Percentiles rank a stretch among this genome's conserved stretches.
These are phyloP conservation scores for Peromyscus polionotus DNA, from an alignment of 2,113 vertebrate species.

Conservation along the genomic window DNA sequence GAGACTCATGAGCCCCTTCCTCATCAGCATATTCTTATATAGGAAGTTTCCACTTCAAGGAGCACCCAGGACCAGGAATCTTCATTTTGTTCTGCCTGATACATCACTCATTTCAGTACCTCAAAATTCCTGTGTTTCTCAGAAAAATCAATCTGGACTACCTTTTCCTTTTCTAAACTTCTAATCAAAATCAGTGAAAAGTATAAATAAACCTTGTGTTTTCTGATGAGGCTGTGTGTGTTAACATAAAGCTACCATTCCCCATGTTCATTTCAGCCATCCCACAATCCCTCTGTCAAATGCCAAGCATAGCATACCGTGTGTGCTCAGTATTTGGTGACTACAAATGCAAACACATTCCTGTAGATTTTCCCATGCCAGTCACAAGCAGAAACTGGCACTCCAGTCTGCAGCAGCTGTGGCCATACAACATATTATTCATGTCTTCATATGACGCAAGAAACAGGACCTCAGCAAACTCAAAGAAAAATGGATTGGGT, in stretches of 20 bases:
- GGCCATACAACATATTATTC: neutral
- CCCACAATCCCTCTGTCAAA: neutral
- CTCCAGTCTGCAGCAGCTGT: neutral
- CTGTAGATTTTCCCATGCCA: slow-evolving; percentile 5
- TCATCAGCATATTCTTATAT: neutral
- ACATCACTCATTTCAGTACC: neutral
- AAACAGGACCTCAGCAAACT: slow-evolving; percentile 23
- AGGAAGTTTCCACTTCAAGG: neutral
- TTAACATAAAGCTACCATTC: neutral
- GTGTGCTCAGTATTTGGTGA: neutral
- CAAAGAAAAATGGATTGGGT: neutral
- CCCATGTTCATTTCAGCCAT: neutral
- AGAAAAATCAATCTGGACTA: neutral
- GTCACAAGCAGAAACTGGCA: neutral
- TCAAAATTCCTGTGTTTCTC: neutral
- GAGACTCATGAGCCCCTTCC: neutral
- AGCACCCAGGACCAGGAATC: neutral
- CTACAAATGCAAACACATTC: slow-evolving; percentile 35
- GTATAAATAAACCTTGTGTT: neutral
- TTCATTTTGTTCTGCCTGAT: neutral
- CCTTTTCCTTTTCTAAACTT: neutral
- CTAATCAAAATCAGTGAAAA: neutral
- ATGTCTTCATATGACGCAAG: slow-evolving; percentile 34
- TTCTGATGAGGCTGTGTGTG: neutral
- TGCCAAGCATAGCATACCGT: neutral